Evolutionary conservation across 1,140 invertebrate species (phyloP), one percentile per base, ranked within the genome.

Genomic region (Temnothorax curvispinosus): DNA sequence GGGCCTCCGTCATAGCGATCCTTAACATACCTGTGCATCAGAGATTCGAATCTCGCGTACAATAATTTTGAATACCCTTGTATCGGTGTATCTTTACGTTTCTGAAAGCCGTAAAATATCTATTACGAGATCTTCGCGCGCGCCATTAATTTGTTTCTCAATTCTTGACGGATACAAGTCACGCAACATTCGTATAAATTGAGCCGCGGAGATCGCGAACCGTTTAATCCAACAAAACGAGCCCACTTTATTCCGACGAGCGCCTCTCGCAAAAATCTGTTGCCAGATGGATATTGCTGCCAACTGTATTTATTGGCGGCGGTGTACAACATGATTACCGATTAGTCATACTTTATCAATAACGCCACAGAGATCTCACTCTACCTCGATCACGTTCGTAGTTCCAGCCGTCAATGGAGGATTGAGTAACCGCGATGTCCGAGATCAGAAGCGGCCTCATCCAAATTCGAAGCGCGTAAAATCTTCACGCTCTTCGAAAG

Each of bases 321-420:
- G 52, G 15, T 82, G 80, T 74, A 72, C 54, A 74, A 72, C 80
- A 60, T 74, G 80, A 82, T 82, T 82, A 82, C 38, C 80, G 80
- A 82, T 82, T 74, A 82, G 80, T 82, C 41, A 82, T 82, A 72
- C 52, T 82, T 82, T 82, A 82, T 82, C 80, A 82, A 74, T 82
- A 82, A 82, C 54, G 67, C 67, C 54, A 82, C 13, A 27, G 67
- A 72, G 54, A 72, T 82, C 80, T 82, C 52, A 72, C 11, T 82
- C 15, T 58, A 18, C 38, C 67, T 72, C 67, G 67, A 35, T 72
- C 67, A 52, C 67, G 67, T 35, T 72, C 38, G 54, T 58, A 44
- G 52, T n/a, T 74, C 21, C 52, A 74, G 44, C 18, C 41, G 67
- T 82, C 80, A 82, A 82, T 65, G 15, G 13, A 15, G 60, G 27